Percentiles rank a stretch among this genome's conserved stretches.
Evolutionary conservation across 2,888 invertebrate species (phyloP).

Genomic region (Lagria hirta): DNA sequence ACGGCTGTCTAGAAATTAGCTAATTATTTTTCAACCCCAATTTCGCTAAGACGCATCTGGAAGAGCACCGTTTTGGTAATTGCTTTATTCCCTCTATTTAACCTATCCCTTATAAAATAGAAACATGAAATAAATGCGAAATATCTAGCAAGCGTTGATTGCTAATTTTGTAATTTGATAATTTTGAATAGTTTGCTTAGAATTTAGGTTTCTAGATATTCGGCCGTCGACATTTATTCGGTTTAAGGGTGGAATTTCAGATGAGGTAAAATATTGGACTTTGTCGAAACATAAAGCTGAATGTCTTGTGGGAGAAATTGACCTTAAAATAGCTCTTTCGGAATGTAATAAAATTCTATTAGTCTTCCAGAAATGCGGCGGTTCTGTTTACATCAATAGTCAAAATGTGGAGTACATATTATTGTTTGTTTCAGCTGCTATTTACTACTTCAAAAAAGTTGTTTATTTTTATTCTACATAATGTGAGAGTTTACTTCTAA

Average conservation of each 20-base stretch:
- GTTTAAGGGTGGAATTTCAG: slow-evolving; percentile 18
- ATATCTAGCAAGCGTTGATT: too few species aligned
- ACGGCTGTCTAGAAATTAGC: slow-evolving; percentile 10
- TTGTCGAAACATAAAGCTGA: slow-evolving; percentile 33
- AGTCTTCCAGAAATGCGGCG: slow-evolving; percentile 25
- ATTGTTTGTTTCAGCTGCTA: too few species aligned
- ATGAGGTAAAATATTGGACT: slow-evolving; percentile 22
- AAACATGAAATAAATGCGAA: too few species aligned
- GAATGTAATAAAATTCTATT: slow-evolving; percentile 38
- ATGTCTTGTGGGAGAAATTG: slow-evolving; percentile 37
- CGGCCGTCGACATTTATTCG: too few species aligned
- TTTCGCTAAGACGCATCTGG: slow-evolving; percentile 11
- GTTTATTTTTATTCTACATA: too few species aligned
- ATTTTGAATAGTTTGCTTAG: too few species aligned
- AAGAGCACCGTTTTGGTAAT: slow-evolving; percentile 14
- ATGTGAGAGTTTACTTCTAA: too few species aligned
- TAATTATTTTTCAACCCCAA: slow-evolving; percentile 13
- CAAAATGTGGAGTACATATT: too few species aligned
- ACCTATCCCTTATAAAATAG: too few species aligned
- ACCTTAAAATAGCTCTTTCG: slow-evolving; percentile 38
- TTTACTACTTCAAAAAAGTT: too few species aligned
- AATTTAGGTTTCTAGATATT: too few species aligned
- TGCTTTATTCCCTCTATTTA: slow-evolving; percentile 18
- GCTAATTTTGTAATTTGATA: too few species aligned
- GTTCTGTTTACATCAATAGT: slow-evolving; percentile 13